Conservation (phyloP, 2,888 invertebrate species). For the Parnassius smintheus region DNA sequence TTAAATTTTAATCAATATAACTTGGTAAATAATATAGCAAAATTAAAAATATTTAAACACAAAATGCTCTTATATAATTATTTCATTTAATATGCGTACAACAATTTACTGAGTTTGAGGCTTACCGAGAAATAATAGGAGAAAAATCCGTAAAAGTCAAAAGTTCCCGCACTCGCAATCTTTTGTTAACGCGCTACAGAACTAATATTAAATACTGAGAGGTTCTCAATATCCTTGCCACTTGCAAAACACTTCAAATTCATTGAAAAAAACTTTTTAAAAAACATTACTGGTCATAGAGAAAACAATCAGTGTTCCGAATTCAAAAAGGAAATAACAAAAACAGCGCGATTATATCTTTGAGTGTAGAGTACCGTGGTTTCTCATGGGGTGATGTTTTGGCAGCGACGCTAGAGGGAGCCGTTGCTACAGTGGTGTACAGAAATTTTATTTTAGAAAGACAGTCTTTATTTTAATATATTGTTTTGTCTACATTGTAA, state of each 20-base stretch:
- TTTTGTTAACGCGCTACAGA: constrained; percentile 51
- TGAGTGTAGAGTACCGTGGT: constrained; percentile 64
- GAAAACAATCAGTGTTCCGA: constrained; percentile 62
- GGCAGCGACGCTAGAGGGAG: constrained; percentile 74
- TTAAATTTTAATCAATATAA: too few species aligned
- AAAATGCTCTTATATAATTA: too few species aligned
- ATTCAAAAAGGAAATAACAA: constrained; percentile 65
- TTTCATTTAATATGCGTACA: not conserved
- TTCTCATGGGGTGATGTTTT: constrained; percentile 80
- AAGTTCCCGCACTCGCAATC: constrained; percentile 44
- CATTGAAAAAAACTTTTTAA: constrained; percentile 47
- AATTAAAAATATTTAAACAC: too few species aligned
- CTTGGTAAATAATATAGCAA: too few species aligned
- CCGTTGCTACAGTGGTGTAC: constrained; percentile 31
- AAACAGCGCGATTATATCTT: constrained; percentile 78
- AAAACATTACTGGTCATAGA: constrained; percentile 57
- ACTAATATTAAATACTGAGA: constrained; percentile 46
- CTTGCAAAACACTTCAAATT: constrained; percentile 63
- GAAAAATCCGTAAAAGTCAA: constrained; percentile 23
- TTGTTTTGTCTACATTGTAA: too few species aligned
- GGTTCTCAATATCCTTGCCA: constrained; percentile 68
- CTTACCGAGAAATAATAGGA: constrained; percentile 6
- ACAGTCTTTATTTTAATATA: constrained; percentile 7
- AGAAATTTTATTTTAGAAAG: constrained; percentile 2
- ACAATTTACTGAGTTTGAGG: constrained; percentile 1